A percentile compares a stretch with the other conserved stretches of the same genome.
Evolutionary conservation across 2,113 vertebrate genomes (phyloP).

Genomic region (Phyllostomus hastatus): DNA sequence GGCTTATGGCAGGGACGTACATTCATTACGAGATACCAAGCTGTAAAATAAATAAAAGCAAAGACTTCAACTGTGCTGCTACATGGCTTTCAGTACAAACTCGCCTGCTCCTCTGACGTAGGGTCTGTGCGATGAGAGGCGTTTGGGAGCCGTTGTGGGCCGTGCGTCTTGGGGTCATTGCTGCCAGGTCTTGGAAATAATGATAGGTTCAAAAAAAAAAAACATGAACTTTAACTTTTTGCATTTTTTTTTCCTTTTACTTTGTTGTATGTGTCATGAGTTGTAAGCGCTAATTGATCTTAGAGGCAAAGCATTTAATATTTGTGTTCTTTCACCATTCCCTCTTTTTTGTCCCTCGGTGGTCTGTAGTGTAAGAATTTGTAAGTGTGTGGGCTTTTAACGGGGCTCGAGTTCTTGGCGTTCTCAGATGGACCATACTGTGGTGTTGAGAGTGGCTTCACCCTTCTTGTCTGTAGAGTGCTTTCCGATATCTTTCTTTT

Average conservation of each 20-base stretch:
- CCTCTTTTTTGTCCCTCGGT: neutral
- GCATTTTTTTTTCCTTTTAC: neutral
- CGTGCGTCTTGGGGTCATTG: neutral
- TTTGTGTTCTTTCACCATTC: neutral
- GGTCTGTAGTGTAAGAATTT: neutral
- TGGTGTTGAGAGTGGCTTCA: neutral
- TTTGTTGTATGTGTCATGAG: neutral
- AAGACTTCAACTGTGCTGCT: constrained; percentile 42
- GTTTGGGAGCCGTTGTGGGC: neutral
- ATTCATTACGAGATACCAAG: constrained; percentile 64
- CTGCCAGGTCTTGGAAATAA: neutral
- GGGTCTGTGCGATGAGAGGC: neutral
- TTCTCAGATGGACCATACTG: constrained; percentile 25
- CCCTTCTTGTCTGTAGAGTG: neutral
- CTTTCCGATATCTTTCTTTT: constrained; percentile 1
- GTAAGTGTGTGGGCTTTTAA: neutral
- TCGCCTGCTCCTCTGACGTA: neutral
- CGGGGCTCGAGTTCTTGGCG: neutral
- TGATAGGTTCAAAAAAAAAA: neutral
- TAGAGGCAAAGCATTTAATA: neutral
- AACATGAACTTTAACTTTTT: neutral
- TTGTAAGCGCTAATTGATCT: neutral
- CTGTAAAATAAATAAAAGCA: constrained; percentile 70
- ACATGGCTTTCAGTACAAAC: neutral
- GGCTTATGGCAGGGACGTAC: constrained; percentile 61